A percentile compares a stretch with the other conserved stretches of the same genome.
These are phyloP conservation scores for Pseudonaja textilis DNA, from an alignment of 2,113 vertebrate genomes.

Conservation along the genomic window DNA sequence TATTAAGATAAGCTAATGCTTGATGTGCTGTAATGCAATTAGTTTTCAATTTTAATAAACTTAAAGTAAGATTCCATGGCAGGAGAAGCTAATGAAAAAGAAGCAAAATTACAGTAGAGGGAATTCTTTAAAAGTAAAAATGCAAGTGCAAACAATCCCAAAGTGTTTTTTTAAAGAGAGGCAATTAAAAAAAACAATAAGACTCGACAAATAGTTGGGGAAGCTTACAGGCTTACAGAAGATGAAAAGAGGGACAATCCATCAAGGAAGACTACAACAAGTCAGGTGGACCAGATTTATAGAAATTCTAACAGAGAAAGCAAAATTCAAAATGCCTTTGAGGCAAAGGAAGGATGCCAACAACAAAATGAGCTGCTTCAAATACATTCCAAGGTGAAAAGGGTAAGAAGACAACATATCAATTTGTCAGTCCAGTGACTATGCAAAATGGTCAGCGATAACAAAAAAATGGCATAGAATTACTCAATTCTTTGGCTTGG, in stretches of 20 bases:
- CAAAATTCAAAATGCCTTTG: not conserved
- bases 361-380: not conserved
- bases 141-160: not conserved
- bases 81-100: not conserved
- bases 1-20: not conserved
- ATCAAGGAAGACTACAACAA: not conserved
- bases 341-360: not conserved
- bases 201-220: not conserved
- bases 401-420: not conserved
- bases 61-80: not conserved
- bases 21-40: not conserved
- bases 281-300: not conserved
- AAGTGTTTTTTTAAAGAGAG: not conserved
- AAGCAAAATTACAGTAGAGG: not conserved
- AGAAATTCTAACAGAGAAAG: not conserved
- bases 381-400: not conserved
- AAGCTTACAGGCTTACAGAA: not conserved
- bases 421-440: not conserved
- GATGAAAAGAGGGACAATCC: not conserved
- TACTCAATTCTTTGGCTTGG: not conserved
- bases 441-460: not conserved
- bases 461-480: not conserved
- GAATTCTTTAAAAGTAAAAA: not conserved
- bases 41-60: not conserved
- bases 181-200: not conserved